Base-by-base conservation (phyloP, 2,888 invertebrate species). In the Nemurella pictetii region DNA sequence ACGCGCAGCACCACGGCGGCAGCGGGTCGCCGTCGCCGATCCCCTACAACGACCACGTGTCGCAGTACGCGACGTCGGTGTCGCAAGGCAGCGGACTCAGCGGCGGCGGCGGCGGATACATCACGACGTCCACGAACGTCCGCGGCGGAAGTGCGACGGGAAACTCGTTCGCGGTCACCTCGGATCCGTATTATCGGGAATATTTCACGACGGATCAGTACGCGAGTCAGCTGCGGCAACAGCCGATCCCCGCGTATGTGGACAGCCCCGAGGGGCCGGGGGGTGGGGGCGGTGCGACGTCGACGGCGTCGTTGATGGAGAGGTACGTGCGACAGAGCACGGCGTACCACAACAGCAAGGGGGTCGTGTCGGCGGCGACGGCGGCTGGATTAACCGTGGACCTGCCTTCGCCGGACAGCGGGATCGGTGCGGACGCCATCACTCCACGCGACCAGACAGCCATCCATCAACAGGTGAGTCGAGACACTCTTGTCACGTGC, bases 351-450 rank as follows among this genome's bases (percentile, higher is more conserved):
- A 89, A 90, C 9, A 93, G 94, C 89, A 93, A 95, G 91, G 93
- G 94, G 89, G 93, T 94, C 89, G 93, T 96, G 89, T 94, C 94
- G 91, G 90, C 90, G 91, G 90, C 89, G 89, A 86, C 86, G 88
- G 89, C 85, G 72, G 88, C 89, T 3, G 96, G 96, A 77, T 94
- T 97, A 88, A 97, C 97, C 83, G 97, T 97, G 89, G 98, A 98
- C 92, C 94, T 98, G 89, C 98, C 98, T 32, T 97, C 97, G 88
- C 97, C 98, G 32, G 98, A 98, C 92, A 97, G 97, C 89, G 98
- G 98, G 87, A 98, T 98, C 89, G 98, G 98, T 87, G 96, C 97
- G 73, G 97, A 97, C 89, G 96, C 97, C 88, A 96, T 97, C 90
- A 97, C 97, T 86, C 97, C 97, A 87, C 92, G 96, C 89, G 96